Percentiles rank a stretch among this genome's conserved stretches.
These are phyloP conservation scores for Drosophila nigromelanica DNA, from an alignment of 1,140 invertebrate genomes.

Conservation along the genomic window DNA sequence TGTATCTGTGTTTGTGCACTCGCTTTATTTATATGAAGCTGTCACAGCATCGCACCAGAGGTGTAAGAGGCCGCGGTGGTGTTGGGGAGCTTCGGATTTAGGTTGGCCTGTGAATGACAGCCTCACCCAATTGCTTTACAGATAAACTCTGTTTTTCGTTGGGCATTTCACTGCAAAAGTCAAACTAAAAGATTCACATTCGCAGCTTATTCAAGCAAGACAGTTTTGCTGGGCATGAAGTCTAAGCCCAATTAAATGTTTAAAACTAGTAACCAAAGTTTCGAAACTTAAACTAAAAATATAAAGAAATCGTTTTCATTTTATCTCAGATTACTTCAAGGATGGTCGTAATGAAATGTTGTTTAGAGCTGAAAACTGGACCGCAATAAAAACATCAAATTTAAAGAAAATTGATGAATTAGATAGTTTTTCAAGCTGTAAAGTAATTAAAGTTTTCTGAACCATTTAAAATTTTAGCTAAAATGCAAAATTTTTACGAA, in stretches of 20 bases:
- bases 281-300: neutral
- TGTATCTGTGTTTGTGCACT: conserved; percentile 50
- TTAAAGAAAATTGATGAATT: no score
- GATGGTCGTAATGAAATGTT: no score
- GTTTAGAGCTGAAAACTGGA: no score
- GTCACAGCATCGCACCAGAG: conserved; percentile 48
- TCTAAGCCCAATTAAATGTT: conserved; percentile 1
- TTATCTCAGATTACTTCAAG: neutral
- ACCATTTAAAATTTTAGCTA: no score
- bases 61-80: neutral
- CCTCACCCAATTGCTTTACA: neutral
- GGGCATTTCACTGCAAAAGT: conserved; percentile 5
- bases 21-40: conserved; percentile 79
- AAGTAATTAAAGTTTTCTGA: no score
- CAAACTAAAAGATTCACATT: conserved; percentile 20
- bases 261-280: neutral
- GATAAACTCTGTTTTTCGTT: conserved; percentile 1
- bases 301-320: neutral
- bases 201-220: neutral
- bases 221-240: neutral
- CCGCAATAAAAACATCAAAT: no score
- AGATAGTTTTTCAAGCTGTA: no score
- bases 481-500: no score
- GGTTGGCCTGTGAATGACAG: conserved; percentile 47
- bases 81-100: conserved; percentile 1